These are phyloP conservation scores for Stegana nigrithorax DNA, from an alignment of 2,888 invertebrate species.

Conservation along the genomic window DNA sequence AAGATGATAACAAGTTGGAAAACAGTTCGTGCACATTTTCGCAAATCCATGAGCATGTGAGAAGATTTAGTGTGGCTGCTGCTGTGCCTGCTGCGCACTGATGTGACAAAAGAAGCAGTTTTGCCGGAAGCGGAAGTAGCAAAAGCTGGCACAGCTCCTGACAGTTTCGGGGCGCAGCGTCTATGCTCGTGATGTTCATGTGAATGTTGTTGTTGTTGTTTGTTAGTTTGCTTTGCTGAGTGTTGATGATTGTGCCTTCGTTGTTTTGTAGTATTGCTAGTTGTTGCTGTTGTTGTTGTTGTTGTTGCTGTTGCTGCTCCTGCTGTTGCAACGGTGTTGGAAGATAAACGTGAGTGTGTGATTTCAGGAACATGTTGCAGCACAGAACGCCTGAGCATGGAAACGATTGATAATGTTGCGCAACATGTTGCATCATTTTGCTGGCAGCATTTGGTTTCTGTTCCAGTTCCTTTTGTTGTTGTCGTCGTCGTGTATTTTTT, in stretches of 20 bases:
- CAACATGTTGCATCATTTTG: background rate
- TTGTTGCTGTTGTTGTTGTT: constrained; percentile 29
- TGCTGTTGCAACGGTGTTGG: constrained; percentile 45
- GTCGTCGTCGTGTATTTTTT: constrained; percentile 24
- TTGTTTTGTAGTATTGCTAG: constrained; percentile 37
- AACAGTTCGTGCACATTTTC: constrained; percentile 63
- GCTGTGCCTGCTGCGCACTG: background rate
- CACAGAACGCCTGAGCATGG: constrained; percentile 14
- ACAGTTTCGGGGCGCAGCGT: background rate
- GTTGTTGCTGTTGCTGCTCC: constrained; percentile 31
- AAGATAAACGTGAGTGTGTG: constrained; percentile 62
- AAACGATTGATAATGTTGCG: constrained; percentile 1
- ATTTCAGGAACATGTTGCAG: constrained; percentile 37
- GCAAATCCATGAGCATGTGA: constrained; percentile 59
- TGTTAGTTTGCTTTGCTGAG: background rate
- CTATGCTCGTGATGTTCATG: constrained; percentile 7
- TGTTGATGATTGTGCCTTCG: constrained; percentile 41
- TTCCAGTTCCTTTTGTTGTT: constrained; percentile 19
- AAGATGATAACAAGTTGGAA: constrained; percentile 67
- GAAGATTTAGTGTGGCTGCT: constrained; percentile 30
- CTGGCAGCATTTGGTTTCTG: constrained; percentile 28
- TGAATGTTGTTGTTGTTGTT: constrained; percentile 28
- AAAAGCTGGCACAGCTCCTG: constrained; percentile 26
- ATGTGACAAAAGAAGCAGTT: background rate
- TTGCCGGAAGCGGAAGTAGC: background rate